Evolutionary conservation across 2,113 vertebrate species (phyloP).

Genomic region (Ceyx melanurus): DNA sequence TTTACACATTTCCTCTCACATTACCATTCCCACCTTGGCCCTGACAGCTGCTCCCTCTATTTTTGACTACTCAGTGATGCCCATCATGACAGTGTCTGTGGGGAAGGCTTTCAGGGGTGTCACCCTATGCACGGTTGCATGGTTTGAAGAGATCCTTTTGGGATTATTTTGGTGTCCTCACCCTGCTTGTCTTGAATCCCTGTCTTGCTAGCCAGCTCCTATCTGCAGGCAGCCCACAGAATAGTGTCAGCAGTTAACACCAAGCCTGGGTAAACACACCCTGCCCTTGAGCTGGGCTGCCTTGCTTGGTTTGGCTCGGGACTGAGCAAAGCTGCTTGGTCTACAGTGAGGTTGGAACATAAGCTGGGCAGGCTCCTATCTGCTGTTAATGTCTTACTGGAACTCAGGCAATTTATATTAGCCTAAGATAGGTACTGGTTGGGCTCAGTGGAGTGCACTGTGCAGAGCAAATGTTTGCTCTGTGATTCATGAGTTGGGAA

Average conservation of each 20-base stretch:
- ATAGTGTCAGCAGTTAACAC: not conserved
- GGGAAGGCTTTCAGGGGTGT: not conserved
- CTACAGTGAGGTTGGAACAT: not conserved
- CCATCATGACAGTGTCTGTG: not conserved
- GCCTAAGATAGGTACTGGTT: not conserved
- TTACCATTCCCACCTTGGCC: fast-evolving
- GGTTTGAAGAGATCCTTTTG: not conserved
- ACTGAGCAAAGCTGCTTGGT: not conserved
- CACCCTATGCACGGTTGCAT: not conserved
- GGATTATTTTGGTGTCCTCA: constrained; percentile 21
- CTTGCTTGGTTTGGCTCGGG: not conserved
- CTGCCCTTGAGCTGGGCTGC: not conserved
- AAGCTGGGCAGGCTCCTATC: not conserved
- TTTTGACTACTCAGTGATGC: not conserved
- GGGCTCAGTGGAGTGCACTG: not conserved
- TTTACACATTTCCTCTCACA: not conserved
- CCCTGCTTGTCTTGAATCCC: constrained; percentile 38
- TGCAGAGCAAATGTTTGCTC: constrained; percentile 6
- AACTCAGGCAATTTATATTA: not conserved
- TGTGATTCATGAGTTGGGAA: not conserved
- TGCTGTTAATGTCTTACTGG: constrained; percentile 23
- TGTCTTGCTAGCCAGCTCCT: constrained; percentile 9
- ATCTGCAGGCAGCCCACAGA: not conserved
- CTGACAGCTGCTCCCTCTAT: not conserved
- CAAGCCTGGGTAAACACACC: constrained; percentile 31